A percentile compares a stretch with the other conserved stretches of the same genome.
phyloP scores from a whole-genome alignment of 1,140 invertebrate species.

The Mylabris phalerata region DNA sequence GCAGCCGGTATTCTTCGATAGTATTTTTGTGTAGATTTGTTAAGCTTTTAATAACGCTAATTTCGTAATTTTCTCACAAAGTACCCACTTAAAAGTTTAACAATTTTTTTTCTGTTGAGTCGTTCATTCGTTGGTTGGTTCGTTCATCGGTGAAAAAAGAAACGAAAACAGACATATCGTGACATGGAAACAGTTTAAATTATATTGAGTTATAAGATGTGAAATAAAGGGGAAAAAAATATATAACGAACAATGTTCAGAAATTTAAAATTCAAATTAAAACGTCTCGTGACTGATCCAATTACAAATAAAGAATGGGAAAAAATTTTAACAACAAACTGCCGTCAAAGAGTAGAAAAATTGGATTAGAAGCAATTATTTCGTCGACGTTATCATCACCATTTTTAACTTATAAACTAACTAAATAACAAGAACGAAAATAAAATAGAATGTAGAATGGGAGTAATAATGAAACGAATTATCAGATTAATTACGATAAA shows the following conservation, averaged over 20 bases:
- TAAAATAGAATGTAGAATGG: too few species aligned
- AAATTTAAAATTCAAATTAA: constrained; percentile 16
- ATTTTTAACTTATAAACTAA: too few species aligned
- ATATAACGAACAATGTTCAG: background rate
- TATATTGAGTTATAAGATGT: constrained; percentile 7
- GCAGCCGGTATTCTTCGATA: background rate
- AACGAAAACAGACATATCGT: background rate
- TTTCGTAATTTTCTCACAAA: constrained; percentile 9
- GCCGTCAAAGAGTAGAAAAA: constrained; percentile 2
- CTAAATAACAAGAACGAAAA: too few species aligned
- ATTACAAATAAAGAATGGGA: too few species aligned
- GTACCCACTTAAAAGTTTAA: constrained; percentile 10
- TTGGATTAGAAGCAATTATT: constrained; percentile 6
- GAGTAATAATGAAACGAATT: background rate
- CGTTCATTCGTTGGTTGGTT: too few species aligned
- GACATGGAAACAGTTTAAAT: constrained; percentile 10
- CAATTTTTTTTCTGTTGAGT: background rate
- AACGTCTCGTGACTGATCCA: constrained; percentile 9
- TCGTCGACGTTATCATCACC: too few species aligned
- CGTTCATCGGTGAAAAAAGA: too few species aligned
- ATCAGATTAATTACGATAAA: constrained; percentile 15
- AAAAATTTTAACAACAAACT: background rate
- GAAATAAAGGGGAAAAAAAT: background rate
- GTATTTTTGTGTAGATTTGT: constrained; percentile 2
- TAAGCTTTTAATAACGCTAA: constrained; percentile 14